Conservation (phyloP, 2,113 vertebrate genomes). For the Anseranas semipalmata region DNA sequence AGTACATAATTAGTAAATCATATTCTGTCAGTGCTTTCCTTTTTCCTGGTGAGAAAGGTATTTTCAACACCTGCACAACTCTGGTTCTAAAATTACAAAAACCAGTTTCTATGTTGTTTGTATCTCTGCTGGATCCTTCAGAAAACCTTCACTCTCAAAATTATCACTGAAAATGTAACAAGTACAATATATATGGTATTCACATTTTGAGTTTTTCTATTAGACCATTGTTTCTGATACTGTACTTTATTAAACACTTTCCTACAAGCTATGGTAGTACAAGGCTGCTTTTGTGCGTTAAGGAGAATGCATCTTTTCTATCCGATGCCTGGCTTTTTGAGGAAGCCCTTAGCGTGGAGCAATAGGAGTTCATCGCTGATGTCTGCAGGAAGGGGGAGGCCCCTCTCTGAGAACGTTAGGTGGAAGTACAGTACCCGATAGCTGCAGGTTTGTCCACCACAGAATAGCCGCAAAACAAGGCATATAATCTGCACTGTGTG, state of each 20-base stretch:
- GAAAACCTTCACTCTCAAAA: slow-evolving; percentile 9
- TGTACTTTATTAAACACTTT: slow-evolving; percentile 76
- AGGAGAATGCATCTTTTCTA: background rate
- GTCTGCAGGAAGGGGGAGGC: background rate
- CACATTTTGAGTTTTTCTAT: slow-evolving; percentile 63
- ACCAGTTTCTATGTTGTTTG: background rate
- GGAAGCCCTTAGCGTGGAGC: fast-evolving
- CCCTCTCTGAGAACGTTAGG: background rate
- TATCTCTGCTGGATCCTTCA: slow-evolving; percentile 14
- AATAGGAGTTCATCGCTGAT: fast-evolving
- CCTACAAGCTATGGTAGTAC: slow-evolving; percentile 56
- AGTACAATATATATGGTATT: background rate
- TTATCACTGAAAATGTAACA: slow-evolving; percentile 31
- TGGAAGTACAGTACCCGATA: background rate
- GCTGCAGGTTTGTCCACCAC: background rate
- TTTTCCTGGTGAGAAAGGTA: background rate
- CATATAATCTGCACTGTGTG: background rate
- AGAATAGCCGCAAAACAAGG: background rate
- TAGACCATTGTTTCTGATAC: slow-evolving; percentile 64
- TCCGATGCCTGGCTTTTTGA: background rate
- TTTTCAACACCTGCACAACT: background rate
- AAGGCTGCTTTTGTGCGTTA: background rate
- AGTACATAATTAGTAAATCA: background rate
- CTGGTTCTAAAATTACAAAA: background rate
- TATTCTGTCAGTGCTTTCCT: background rate